Evolutionary conservation across 2,797 vertebrate genomes (phyloP).

Genomic region (Esox masquinongy): DNA sequence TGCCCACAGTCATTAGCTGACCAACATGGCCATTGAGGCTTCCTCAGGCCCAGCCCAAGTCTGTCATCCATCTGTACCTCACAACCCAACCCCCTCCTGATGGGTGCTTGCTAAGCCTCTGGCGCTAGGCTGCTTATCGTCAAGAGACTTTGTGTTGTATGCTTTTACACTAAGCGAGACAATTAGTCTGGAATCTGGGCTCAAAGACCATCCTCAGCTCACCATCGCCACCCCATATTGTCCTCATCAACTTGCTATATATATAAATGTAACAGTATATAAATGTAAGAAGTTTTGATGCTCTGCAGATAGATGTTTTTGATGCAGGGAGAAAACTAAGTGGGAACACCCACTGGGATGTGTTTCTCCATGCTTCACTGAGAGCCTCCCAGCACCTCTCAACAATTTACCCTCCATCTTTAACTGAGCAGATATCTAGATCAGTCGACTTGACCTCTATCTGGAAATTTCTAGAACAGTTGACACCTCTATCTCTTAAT

Average conservation of each 20-base stretch:
- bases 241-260: conserved; percentile 52
- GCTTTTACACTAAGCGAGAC: conserved; percentile 52
- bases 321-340: conserved; percentile 21
- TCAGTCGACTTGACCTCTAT: background rate
- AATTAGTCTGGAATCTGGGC: conserved; percentile 52
- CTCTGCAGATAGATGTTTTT: conserved; percentile 17
- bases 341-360: conserved; percentile 22
- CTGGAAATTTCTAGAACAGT: background rate
- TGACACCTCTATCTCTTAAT: background rate
- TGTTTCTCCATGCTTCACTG: conserved; percentile 25
- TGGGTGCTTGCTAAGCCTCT: conserved; percentile 40
- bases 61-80: background rate
- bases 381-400: conserved; percentile 40
- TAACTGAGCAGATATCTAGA: background rate
- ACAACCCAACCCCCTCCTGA: background rate
- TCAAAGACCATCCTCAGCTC: conserved; percentile 32
- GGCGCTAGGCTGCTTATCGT: conserved; percentile 43
- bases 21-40: background rate
- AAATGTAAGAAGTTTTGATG: conserved; percentile 6
- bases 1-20: background rate
- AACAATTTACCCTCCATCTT: background rate
- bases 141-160: conserved; percentile 40
- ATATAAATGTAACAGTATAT: conserved; percentile 33
- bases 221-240: conserved; percentile 24
- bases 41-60: background rate